These are phyloP conservation scores for Rafetus swinhoei DNA, from an alignment of 2,113 vertebrate species.

Conservation along the genomic window DNA sequence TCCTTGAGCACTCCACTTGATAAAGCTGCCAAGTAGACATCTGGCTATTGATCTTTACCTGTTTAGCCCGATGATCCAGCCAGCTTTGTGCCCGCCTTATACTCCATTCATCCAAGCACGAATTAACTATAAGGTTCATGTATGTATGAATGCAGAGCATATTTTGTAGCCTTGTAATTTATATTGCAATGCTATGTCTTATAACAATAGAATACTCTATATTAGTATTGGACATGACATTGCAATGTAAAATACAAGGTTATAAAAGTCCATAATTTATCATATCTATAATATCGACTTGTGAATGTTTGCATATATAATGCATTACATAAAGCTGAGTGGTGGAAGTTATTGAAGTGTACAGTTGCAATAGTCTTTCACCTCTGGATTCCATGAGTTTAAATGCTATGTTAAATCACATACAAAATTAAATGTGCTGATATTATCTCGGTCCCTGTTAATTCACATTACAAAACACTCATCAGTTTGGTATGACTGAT, in stretches of 20 bases:
- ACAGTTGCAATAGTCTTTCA: background rate
- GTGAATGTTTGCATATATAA: background rate
- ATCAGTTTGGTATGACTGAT: background rate
- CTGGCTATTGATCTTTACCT: no score
- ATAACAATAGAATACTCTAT: background rate
- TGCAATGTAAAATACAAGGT: background rate
- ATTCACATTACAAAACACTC: background rate
- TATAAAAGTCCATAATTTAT: conserved; percentile 14
- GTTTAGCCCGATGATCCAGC: no score
- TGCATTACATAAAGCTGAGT: background rate
- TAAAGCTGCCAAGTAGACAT: no score
- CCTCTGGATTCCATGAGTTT: background rate
- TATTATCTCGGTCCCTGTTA: background rate
- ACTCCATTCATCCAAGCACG: no score
- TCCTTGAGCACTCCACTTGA: no score
- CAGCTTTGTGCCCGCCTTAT: no score
- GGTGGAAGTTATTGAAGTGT: background rate
- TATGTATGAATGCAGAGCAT: background rate
- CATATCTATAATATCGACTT: background rate
- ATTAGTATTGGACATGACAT: fast-evolving
- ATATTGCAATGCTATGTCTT: background rate
- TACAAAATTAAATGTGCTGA: background rate
- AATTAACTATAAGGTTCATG: no score
- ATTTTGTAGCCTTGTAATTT: background rate
- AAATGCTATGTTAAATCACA: background rate